Base-by-base conservation (phyloP, 2,113 vertebrate genomes). In the Microtus richardsoni region DNA sequence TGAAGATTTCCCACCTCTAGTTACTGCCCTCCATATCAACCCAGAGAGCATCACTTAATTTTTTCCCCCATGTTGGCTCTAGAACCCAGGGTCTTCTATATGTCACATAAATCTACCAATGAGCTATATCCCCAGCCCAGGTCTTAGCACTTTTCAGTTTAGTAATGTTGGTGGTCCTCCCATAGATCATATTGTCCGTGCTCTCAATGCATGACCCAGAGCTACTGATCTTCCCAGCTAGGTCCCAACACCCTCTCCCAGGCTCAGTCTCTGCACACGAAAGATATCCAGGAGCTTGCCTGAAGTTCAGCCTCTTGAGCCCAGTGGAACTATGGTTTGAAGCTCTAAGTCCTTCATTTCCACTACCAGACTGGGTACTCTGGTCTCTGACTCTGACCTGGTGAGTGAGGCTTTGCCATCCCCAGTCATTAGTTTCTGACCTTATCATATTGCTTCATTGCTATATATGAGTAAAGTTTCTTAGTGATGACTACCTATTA, bases 401-500 rank as follows among this genome's bases (percentile, higher is more conserved):
- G 68, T 85, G 33, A 93, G 68, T 41, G n/a, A 75, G 83, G 14
- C n/a, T 93, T 91, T 80, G 71, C 47, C 89, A 60, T 78, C 54
- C 52, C 68, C 14, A 39, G 88, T 54, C 54, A 92, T 89, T 87
- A 83, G 13, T 87, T 89, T 89, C 60, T 66, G 77, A 58, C 91
- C 33, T 94, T 83, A 90, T 85, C 64, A 36, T 66, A 83, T 90
- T 10, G 19, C 79, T 91, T 91, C 44, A 84, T 54, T 86, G n/a
- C 74, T 82, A 16, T 30, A 66, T n/a, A 24, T 49, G 89, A 97
- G 87, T 93, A 96, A 93, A 36, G 62, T 92, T 93, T 95, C 91
- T 96, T 70, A 36, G 8, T 6, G 70, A 89, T 87, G 88, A 86
- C 89, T 83, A 36, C 60, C 74, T 91, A 83, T 94, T 96, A 41